Evolutionary conservation across 1,140 invertebrate species (phyloP), one percentile per base, ranked within the genome.

Genomic region (Ips nitidus): DNA sequence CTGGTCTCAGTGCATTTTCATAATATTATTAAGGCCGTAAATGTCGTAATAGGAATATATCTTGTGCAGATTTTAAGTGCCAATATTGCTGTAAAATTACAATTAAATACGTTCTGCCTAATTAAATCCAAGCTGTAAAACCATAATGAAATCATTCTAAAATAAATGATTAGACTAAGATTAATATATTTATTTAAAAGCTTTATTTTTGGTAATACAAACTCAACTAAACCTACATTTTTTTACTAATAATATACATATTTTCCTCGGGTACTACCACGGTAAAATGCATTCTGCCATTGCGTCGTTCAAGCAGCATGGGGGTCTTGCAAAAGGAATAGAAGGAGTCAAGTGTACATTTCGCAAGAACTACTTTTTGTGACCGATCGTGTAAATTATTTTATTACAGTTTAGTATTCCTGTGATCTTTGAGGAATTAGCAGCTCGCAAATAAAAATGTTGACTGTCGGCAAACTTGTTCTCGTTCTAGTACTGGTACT

Each of bases 341-440:
- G 61, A 64, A 64, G 61, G 61, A 53, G 61, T 53, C 52, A 53
- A 64, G 36, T 53, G 39, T 7, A 53, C 38, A 36, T 64, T 64
- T 52, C 43, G 43, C 43, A 62, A 62, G 43, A 62, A 47, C n/a
- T 47, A 50, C 47, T 59, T 59, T 59, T 62, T 64, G 61, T 64
- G 22, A 64, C 53, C 61, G 39, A 39, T 64, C 47, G 61, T 64
- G 50, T 64, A 52, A 64, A 52, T 53, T 52, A 41, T 52, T 64
- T 39, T 64, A 52, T 41, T 52, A 41, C 38, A 62, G 60, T 52
- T 62, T 52, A 22, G 36, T 38, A 37, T 39, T 59, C n/a, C 39
- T 36, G 37, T 22, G 41, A 50, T 41, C 4, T 52, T 50, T 53
- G n/a, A 53, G 37, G 6, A 39, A 64, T 40, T 50, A 2, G 38